A percentile compares a stretch with the other conserved stretches of the same genome.
Evolutionary conservation across 2,113 vertebrate species (phyloP).

Genomic region (Notarius lentiginosus): DNA sequence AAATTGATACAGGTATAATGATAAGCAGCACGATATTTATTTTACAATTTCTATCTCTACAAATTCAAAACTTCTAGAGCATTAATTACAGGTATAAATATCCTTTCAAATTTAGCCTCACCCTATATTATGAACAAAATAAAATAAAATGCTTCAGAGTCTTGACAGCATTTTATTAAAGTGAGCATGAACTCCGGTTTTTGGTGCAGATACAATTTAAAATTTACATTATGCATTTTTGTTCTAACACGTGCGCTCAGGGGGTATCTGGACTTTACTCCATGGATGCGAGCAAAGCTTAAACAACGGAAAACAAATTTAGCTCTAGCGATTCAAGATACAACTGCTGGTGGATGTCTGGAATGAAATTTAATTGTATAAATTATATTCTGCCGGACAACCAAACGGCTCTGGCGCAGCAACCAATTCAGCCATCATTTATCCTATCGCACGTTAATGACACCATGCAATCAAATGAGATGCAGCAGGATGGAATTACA

Average conservation of each 20-base stretch:
- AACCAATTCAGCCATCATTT: conserved; percentile 23
- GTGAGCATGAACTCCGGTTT: neutral
- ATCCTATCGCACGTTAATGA: conserved; percentile 37
- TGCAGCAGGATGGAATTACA: conserved; percentile 22
- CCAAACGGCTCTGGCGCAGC: conserved; percentile 26
- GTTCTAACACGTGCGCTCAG: neutral
- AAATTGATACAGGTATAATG: conserved; percentile 8
- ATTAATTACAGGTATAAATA: conserved; percentile 3
- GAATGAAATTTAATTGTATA: conserved; percentile 15
- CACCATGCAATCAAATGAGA: conserved; percentile 27
- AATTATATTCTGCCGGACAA: conserved; percentile 18
- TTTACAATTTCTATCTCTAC: conserved; percentile 2
- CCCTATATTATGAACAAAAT: neutral
- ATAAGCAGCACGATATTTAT: conserved; percentile 34
- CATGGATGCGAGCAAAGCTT: neutral
- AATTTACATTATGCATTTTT: neutral
- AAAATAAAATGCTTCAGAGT: neutral
- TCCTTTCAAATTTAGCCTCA: neutral
- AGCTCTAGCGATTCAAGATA: conserved; percentile 7
- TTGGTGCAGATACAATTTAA: neutral
- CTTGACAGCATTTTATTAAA: neutral
- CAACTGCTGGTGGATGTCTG: conserved; percentile 7
- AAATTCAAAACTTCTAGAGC: neutral
- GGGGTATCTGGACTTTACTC: conserved; percentile 11
- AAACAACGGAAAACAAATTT: neutral